Base-by-base conservation (phyloP, 2,113 vertebrate species). In the Cnemophilus loriae region DNA sequence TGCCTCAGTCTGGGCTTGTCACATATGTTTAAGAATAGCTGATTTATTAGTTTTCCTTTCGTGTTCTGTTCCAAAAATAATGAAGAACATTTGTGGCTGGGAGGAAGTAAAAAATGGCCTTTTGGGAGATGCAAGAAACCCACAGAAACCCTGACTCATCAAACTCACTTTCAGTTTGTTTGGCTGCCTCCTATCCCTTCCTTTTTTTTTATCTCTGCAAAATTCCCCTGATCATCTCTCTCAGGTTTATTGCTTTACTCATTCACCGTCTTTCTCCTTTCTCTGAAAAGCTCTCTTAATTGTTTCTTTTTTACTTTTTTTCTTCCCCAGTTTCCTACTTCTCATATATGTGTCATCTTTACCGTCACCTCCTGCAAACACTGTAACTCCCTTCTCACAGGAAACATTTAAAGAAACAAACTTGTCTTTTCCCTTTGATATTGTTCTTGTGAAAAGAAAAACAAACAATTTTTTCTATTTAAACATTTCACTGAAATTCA, bases 101-200 rank as follows among this genome's bases (percentile, higher is more conserved):
- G 55, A 94, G 53, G 65, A 89, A 94, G 74, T 60, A 42, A 65
- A 93, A 94, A 93, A 84, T 46, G 46, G 77, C n/a, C 61, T 60
- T 96, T 89, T 75, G 84, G 57, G 69, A 90, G 44, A 60, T 53
- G 52, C 39, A 93, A 87, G 53, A 91, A 95, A 90, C 35, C 91
- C 94, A 75, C 89, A 97, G 91, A 94, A 95, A 90, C 59, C 91
- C 82, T 94, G 89, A 96, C 49, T 93, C 93, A 90, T 94, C 55
- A 85, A 94, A 93, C 28, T 91, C 46, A 41, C 74, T 96, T 91
- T 82, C 53, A 69, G 65, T 94, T 84, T 89, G 35, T 47, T 92
- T 83, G 89, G 32, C 74, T 91, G 69, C 37, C 74, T 86, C 22
- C 18, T 16, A 3, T 41, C 6, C 78, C 11, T 65, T 7, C 3